phyloP scores from a whole-genome alignment of 2,797 vertebrate genomes.

The Merluccius polli region DNA sequence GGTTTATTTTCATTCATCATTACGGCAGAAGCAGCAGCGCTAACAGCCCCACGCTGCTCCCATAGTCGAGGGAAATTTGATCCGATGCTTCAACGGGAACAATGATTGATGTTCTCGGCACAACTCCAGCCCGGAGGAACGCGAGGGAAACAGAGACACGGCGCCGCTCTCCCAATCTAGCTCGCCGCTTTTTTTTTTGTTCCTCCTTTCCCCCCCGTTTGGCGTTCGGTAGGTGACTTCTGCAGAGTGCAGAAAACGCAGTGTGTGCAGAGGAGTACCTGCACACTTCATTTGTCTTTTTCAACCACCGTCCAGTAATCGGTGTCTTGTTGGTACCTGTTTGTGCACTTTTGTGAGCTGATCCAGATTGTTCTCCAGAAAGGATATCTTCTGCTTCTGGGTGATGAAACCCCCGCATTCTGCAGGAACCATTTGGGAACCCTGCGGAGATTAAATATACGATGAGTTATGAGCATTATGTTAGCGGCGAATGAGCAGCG shows the following conservation, averaged over 20 bases:
- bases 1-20: not conserved
- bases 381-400: constrained; percentile 98
- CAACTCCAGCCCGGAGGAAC: constrained; percentile 31
- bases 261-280: too few relatives aligned
- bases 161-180: constrained; percentile 44
- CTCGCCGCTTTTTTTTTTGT: not conserved
- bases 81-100: constrained; percentile 32
- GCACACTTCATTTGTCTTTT: not conserved
- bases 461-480: constrained; percentile 1
- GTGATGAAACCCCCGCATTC: constrained; percentile 87
- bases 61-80: constrained; percentile 45
- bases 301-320: not conserved
- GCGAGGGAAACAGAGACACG: constrained; percentile 18
- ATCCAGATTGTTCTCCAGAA: constrained; percentile 98
- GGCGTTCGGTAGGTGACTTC: too few relatives aligned
- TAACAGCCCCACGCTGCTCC: constrained; percentile 23
- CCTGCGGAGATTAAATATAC: constrained; percentile 62
- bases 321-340: constrained; percentile 72
- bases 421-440: constrained; percentile 84
- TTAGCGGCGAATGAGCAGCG: not conserved
- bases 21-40: not conserved
- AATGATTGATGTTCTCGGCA: constrained; percentile 38
- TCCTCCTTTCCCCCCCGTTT: not conserved
- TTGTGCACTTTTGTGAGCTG: constrained; percentile 98
- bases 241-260: too few relatives aligned